A percentile compares a stretch with the other conserved stretches of the same genome.
These are phyloP conservation scores for Crotophaga sulcirostris DNA, from an alignment of 2,113 vertebrate species.

Conservation along the genomic window DNA sequence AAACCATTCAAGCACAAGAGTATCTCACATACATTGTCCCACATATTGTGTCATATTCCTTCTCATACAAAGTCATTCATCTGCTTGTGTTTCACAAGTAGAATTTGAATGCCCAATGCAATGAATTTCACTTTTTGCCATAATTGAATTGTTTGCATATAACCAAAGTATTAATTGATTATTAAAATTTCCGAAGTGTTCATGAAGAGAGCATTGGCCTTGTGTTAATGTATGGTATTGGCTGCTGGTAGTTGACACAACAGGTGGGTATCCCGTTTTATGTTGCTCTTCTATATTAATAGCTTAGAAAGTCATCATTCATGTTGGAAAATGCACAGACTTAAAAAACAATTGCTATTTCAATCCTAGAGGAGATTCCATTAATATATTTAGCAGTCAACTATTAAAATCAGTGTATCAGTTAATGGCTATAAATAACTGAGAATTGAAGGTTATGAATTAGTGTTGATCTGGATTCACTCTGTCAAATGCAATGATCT, in stretches of 20 bases:
- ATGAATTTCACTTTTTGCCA: neutral
- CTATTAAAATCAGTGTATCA: neutral
- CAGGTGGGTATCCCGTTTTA: neutral
- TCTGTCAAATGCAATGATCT: neutral
- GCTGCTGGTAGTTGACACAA: neutral
- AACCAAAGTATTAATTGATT: neutral
- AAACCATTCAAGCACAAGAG: fast-evolving
- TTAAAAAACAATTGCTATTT: constrained; percentile 26
- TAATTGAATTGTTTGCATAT: neutral
- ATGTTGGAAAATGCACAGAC: neutral
- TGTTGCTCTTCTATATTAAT: neutral
- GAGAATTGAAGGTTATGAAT: neutral
- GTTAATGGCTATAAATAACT: constrained; percentile 11
- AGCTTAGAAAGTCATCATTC: constrained; percentile 1
- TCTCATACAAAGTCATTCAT: neutral
- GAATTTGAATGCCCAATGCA: neutral
- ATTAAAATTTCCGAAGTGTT: neutral
- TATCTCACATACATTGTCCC: neutral
- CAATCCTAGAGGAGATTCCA: neutral
- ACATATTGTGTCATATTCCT: neutral
- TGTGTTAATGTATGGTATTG: neutral
- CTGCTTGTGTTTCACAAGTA: neutral
- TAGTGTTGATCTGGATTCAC: neutral
- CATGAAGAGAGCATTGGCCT: neutral
- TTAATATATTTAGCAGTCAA: neutral